Percentiles rank a stretch among this genome's conserved stretches.
Conservation (phyloP, 1,140 invertebrate species). For the Drosophila mauritiana region DNA sequence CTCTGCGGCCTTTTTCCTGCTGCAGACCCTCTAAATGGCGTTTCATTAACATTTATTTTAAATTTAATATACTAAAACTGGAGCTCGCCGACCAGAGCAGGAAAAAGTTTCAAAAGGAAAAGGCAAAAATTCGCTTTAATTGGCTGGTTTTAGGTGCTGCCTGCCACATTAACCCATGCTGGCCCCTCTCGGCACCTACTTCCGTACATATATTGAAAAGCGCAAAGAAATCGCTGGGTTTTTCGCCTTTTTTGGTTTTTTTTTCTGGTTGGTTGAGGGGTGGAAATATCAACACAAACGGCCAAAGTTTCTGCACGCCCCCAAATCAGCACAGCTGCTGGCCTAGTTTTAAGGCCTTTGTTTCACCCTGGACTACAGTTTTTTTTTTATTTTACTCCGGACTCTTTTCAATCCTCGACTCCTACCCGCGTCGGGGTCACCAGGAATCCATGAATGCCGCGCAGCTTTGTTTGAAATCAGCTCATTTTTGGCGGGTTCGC, state of each 20-base stretch:
- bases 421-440: constrained; percentile 29
- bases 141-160: constrained; percentile 65
- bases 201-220: constrained; percentile 65
- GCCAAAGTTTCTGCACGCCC: constrained; percentile 50
- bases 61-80: constrained; percentile 65
- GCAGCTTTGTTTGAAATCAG: constrained; percentile 74
- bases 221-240: constrained; percentile 67
- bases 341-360: constrained; percentile 74
- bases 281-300: constrained; percentile 56
- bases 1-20: background rate
- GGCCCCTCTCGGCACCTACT: background rate
- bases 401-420: constrained; percentile 7
- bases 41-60: constrained; percentile 81
- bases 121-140: constrained; percentile 66
- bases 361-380: constrained; percentile 45
- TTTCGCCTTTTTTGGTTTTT: background rate
- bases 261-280: constrained; percentile 7
- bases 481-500: constrained; percentile 67
- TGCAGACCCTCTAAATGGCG: constrained; percentile 54
- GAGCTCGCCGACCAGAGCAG: background rate
- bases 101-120: constrained; percentile 23
- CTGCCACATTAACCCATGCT: constrained; percentile 49
- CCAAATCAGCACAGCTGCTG: constrained; percentile 71
- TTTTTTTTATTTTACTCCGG: background rate
- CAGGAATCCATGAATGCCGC: constrained; percentile 73